These are phyloP conservation scores for Numenius arquata DNA, from an alignment of 2,113 vertebrate genomes.

Conservation along the genomic window DNA sequence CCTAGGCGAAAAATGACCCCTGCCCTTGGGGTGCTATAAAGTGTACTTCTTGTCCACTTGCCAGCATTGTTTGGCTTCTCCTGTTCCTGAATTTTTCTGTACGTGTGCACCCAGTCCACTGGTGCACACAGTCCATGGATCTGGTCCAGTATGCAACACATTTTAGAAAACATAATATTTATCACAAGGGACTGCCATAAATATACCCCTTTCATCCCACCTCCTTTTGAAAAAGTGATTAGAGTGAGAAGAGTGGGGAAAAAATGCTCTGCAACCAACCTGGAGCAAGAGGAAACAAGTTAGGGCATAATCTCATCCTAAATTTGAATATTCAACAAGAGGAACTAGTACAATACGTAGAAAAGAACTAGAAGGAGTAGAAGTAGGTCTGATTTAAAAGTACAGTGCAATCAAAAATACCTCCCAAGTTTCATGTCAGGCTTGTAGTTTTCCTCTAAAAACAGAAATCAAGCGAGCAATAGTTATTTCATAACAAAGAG, in stretches of 20 bases:
- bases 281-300: background rate
- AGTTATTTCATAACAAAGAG: constrained; percentile 5
- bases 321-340: constrained; percentile 8
- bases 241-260: background rate
- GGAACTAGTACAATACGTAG: background rate
- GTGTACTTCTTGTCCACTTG: background rate
- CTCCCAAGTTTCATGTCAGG: constrained; percentile 5
- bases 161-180: background rate
- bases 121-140: background rate
- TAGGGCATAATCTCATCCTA: background rate
- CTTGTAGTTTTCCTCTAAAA: constrained; percentile 20
- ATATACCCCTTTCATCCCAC: background rate
- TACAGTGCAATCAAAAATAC: constrained; percentile 13
- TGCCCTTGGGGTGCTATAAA: background rate
- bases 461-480: background rate
- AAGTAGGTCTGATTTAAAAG: constrained; percentile 55
- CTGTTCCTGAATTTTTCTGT: background rate
- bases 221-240: background rate
- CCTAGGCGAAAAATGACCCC: background rate
- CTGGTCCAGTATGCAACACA: background rate
- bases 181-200: background rate
- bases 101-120: background rate
- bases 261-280: background rate
- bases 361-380: background rate
- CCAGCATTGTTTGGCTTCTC: background rate